Evolutionary conservation across 2,888 invertebrate genomes (phyloP), one percentile per base, ranked within the genome.

Genomic region (Leptopterna dolabrata): DNA sequence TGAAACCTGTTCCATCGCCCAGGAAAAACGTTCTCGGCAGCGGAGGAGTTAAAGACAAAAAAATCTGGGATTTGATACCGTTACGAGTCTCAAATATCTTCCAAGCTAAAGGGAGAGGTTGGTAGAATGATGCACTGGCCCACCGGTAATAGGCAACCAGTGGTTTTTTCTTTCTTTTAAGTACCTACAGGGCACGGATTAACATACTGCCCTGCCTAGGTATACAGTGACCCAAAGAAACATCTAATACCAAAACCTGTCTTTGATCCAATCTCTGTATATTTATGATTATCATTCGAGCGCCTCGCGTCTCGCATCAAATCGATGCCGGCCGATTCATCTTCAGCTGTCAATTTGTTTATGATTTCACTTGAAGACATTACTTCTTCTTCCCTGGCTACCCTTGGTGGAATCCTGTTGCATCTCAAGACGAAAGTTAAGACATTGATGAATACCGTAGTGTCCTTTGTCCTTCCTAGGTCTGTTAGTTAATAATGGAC

Each of bases 71-170:
- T 81, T 76, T 43, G 6, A 81, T 47, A 45, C 81, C 81, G 81
- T 81, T 81, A 81, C 81, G 29, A 47, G 81, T 47, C 51, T 81
- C 51, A 81, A 81, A 81, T 81, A 81, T 81, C 47, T 81, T 13
- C 71, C n/a, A n/a, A 30, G 27, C 30, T 11, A 71, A 71, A 27
- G 29, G 30, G 73, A 30, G 3, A 19, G 55, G 29, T 29, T 36
- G 30, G n/a, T 19, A 73, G 29, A 73, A 73, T 73, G 36, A 73
- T 73, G 73, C 36, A 73, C 73, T 73, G 73, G 29, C 73, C 73
- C 73, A 36, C 14, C 73, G 30, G 73, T 73, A 73, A 73, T 73
- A 55, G 55, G 55, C 55, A n/a, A 19, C 55, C 55, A 55, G 55
- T 55, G 55, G 9, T 55, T 55, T 55, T 36, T 36, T 36, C 36